Base-by-base conservation (phyloP, 2,113 vertebrate genomes). In the Leucosticte australis region DNA sequence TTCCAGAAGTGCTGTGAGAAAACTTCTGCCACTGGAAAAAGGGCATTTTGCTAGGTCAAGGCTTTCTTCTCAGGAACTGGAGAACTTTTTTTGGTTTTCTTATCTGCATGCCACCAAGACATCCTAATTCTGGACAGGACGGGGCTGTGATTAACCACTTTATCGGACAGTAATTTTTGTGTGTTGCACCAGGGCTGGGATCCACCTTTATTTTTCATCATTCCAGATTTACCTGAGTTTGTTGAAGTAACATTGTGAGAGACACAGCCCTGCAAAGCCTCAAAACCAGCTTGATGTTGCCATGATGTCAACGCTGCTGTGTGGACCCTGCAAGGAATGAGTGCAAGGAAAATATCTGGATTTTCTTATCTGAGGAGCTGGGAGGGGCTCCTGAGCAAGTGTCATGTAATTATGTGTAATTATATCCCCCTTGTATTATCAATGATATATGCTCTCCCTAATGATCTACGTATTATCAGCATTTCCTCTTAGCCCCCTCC, bases 391-490 rank as follows among this genome's bases (percentile, higher is more conserved):
- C 47, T 24, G 35, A 90, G 56, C 53, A 89, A 96, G 86, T 78
- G 80, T 78, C 68, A 74, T 22, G 56, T 71, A 91, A 83, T 94
- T 89, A 92, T 85, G 26, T 62, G 42, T 63, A 87, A 96, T 96
- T 94, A 92, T 94, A 78, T 79, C 56, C 56, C 50, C 68, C 39
- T 83, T 90, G 35, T 80, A 63, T 65, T 91, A 90, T 82, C 68
- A 85, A 81, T 92, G 87, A 81, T 65, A 81, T 70, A 82, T 89
- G 93, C 65, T 93, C 46, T 83, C 95, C 96, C 75, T 94, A 96
- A 95, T 83, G 76, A 93, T 90, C 89, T 92, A 59, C 42, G 14
- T 39, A 17, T 77, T 89, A 95, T 85, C 90, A 83, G 49, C 67
- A n/a, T 77, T 96, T 92, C 64, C 83, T 94, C 50, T 70, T 50